These are phyloP conservation scores for Oscheius myriophilus DNA, from an alignment of 2,888 invertebrate species.

Conservation along the genomic window DNA sequence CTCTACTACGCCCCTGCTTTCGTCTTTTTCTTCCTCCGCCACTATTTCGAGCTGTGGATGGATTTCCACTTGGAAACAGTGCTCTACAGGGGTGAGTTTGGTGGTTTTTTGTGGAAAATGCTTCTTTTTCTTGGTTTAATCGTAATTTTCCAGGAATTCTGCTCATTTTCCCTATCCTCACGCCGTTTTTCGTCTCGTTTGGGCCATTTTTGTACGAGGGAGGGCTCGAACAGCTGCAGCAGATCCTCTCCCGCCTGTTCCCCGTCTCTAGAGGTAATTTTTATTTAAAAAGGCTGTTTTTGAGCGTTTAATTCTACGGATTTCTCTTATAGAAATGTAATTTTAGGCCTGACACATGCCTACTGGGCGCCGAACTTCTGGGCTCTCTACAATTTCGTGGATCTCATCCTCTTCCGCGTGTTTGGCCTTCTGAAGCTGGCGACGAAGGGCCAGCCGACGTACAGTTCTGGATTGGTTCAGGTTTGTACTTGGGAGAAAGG, in stretches of 20 bases:
- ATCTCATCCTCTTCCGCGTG: conserved; percentile 72
- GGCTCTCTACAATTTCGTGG: conserved; percentile 90
- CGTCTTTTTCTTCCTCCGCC: conserved; percentile 77
- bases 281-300: neutral
- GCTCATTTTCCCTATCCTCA: conserved; percentile 78
- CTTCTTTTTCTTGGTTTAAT: neutral
- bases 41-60: conserved; percentile 39
- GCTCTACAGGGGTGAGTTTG: neutral
- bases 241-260: conserved; percentile 63
- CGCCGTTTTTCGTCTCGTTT: conserved; percentile 82
- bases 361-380: conserved; percentile 99
- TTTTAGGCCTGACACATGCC: conserved; percentile 88
- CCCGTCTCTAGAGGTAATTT: conserved; percentile 78
- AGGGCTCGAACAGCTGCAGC: conserved; percentile 44
- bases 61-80: neutral
- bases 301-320: neutral
- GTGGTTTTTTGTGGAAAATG: neutral
- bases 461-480: conserved; percentile 89
- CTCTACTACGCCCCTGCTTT: conserved; percentile 94
- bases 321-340: neutral
- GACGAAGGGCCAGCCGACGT: conserved; percentile 49
- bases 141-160: conserved; percentile 70
- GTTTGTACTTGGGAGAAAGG: too few relatives aligned
- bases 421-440: conserved; percentile 30
- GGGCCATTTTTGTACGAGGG: conserved; percentile 80